Evolutionary conservation across 2,888 invertebrate genomes (phyloP).

Genomic region (Nomada lathburiana): DNA sequence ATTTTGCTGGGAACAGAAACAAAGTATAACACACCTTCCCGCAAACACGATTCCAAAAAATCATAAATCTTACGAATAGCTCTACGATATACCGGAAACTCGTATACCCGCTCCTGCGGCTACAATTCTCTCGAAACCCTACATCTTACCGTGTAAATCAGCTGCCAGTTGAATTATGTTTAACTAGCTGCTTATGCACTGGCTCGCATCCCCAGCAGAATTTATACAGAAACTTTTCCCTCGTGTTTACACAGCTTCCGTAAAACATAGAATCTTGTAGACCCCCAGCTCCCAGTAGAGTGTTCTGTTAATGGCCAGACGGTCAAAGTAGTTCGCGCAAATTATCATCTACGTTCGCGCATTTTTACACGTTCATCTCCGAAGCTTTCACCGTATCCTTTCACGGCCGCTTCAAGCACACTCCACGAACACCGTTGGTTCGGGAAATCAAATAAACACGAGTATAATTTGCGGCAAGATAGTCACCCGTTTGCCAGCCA

Average conservation of each 20-base stretch:
- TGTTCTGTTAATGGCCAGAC: background rate
- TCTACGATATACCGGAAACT: no score
- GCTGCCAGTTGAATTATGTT: background rate
- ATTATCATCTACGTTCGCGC: background rate
- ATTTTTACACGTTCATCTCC: background rate
- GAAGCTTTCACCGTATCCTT: background rate
- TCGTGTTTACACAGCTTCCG: background rate
- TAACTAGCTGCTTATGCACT: background rate
- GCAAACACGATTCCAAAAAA: no score
- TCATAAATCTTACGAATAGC: no score
- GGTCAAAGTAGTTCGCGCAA: background rate
- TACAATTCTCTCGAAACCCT: no score
- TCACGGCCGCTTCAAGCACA: background rate
- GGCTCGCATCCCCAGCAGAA: background rate
- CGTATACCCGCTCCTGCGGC: no score
- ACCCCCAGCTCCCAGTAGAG: background rate
- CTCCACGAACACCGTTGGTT: background rate
- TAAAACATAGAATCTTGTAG: background rate
- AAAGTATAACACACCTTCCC: no score
- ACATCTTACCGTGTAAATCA: no score
- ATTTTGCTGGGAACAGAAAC: no score
- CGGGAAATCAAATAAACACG: background rate
- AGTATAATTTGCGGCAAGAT: background rate
- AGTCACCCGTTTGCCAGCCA: conserved; percentile 1
- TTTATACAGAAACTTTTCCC: background rate